These are phyloP conservation scores for Vanessa atalanta DNA, from an alignment of 1,140 invertebrate species.

Conservation along the genomic window DNA sequence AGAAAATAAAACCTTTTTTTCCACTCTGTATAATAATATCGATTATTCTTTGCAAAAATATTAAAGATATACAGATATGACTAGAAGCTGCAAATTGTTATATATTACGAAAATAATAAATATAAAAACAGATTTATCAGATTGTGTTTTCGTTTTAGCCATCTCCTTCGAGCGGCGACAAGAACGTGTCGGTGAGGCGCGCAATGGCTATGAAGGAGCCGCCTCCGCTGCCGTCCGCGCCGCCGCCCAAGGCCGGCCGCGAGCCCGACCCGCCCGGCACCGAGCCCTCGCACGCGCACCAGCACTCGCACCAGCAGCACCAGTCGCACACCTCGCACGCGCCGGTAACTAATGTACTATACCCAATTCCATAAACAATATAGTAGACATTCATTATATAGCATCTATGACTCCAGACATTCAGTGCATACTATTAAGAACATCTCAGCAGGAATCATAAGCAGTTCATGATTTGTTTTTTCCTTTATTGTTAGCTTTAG, in stretches of 20 bases:
- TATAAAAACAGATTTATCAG: background rate
- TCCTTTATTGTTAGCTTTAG: no score
- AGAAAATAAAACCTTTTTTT: no score
- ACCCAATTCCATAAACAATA: background rate
- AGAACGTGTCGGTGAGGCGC: constrained; percentile 81
- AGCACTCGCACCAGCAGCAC: constrained; percentile 21
- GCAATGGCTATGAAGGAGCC: constrained; percentile 83
- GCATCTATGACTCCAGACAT: no score
- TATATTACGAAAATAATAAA: background rate
- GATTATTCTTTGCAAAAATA: no score
- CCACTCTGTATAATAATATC: no score
- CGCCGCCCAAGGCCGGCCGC: constrained; percentile 65
- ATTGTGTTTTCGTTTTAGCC: constrained; percentile 24
- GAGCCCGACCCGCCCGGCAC: constrained; percentile 78
- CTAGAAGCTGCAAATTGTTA: background rate
- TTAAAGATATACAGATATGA: background rate
- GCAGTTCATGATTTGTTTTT: no score
- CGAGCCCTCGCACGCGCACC: constrained; percentile 55
- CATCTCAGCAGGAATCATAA: no score
- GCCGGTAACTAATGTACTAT: constrained; percentile 39
- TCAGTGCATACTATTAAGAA: no score
- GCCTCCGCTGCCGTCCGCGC: constrained; percentile 62
- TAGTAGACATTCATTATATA: background rate
- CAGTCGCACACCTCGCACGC: constrained; percentile 34
- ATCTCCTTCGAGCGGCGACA: constrained; percentile 67